Percentiles rank a stretch among this genome's conserved stretches.
Conservation (phyloP, 2,797 vertebrate genomes). For the Gymnothorax javanicus region DNA sequence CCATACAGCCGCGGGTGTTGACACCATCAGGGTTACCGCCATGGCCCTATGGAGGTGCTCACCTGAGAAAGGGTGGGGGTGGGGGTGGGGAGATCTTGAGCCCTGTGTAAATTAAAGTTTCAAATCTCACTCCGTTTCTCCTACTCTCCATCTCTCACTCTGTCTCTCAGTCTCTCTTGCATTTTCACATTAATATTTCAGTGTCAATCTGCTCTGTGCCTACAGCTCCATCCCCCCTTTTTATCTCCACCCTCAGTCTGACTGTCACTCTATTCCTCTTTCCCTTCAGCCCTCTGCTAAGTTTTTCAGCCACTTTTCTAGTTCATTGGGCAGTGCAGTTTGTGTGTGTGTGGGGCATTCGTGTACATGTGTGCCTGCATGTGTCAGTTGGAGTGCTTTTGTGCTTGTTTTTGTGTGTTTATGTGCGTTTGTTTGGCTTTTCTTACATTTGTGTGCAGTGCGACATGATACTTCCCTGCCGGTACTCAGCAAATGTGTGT, state of each 20-base stretch:
- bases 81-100: constrained; percentile 1
- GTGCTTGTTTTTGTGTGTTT: background rate
- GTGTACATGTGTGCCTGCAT: background rate
- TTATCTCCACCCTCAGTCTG: constrained; percentile 45
- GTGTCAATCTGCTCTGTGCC: constrained; percentile 74
- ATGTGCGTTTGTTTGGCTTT: constrained; percentile 21
- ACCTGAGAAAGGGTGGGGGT: constrained; percentile 6
- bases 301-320: constrained; percentile 12
- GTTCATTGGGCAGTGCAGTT: background rate
- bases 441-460: constrained; percentile 31
- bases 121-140: background rate
- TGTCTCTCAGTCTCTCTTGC: constrained; percentile 52
- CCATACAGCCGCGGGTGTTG: too few species aligned
- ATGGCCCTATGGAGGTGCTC: background rate
- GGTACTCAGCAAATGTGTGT: background rate
- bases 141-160: constrained; percentile 15
- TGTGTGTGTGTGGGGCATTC: background rate
- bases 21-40: too few species aligned
- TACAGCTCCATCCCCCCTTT: constrained; percentile 51
- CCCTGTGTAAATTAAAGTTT: constrained; percentile 53
- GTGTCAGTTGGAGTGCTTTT: background rate
- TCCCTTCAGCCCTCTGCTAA: background rate
- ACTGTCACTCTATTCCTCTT: background rate
- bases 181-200: constrained; percentile 77
- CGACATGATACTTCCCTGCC: too few species aligned